Percentiles rank a stretch among this genome's conserved stretches.
phyloP scores from a whole-genome alignment of 2,113 vertebrate genomes.

The Thermophis baileyi region DNA sequence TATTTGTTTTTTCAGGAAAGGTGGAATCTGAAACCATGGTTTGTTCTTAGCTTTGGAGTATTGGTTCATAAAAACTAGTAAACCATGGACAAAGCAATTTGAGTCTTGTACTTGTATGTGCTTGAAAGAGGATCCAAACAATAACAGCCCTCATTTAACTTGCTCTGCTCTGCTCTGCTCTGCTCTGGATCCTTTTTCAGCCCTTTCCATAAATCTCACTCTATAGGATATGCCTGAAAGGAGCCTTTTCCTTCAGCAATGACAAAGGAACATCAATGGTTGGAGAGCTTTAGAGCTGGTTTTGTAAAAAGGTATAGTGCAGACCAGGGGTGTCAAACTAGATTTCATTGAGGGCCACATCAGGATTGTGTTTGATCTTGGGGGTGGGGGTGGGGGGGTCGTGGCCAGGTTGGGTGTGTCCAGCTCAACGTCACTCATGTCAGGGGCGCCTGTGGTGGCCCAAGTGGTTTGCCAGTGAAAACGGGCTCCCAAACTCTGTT shows the following conservation, averaged over 20 bases:
- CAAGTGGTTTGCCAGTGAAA: too few relatives aligned
- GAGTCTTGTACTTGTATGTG: neutral
- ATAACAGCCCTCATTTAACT: neutral
- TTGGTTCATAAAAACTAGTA: neutral
- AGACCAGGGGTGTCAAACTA: too few relatives aligned
- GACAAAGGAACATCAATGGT: neutral
- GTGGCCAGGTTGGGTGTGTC: too few relatives aligned
- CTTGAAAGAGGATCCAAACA: neutral
- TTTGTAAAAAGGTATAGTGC: neutral
- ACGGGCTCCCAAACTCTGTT: too few relatives aligned
- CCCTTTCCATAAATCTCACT: too few relatives aligned
- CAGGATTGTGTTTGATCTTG: too few relatives aligned
- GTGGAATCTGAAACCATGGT: neutral
- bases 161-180: neutral
- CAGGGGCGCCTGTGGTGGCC: too few relatives aligned
- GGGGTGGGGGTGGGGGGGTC: too few relatives aligned
- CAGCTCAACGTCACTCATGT: too few relatives aligned
- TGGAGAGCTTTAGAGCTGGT: neutral
- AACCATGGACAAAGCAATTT: neutral
- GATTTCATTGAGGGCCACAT: too few relatives aligned
- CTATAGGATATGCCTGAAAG: neutral
- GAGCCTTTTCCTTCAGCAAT: neutral
- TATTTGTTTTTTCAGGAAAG: neutral
- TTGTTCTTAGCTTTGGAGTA: neutral
- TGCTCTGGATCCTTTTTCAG: too few relatives aligned